A percentile compares a stretch with the other conserved stretches of the same genome.
phyloP scores from a whole-genome alignment of 2,888 invertebrate species.

The Scelioninae gen. 2 region DNA sequence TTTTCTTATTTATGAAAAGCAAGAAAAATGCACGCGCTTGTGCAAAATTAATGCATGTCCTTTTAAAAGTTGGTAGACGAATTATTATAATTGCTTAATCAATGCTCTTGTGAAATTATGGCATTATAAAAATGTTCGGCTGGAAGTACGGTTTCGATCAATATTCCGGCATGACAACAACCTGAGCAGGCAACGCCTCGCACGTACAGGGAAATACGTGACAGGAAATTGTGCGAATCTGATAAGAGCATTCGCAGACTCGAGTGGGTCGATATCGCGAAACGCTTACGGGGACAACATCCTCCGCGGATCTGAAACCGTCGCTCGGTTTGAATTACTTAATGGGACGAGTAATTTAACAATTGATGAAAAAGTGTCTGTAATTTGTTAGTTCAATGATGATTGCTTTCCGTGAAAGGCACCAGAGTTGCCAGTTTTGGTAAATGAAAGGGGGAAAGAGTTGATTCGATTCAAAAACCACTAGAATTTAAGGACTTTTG shows the following conservation, averaged over 20 bases:
- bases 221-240: slow-evolving; percentile 53
- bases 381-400: slow-evolving; percentile 47
- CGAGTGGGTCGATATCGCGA: slow-evolving; percentile 58
- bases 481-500: too few species aligned
- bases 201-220: slow-evolving; percentile 42
- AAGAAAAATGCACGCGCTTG: too few species aligned
- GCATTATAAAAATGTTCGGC: neutral
- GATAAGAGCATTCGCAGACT: slow-evolving; percentile 29
- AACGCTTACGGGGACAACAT: slow-evolving; percentile 45
- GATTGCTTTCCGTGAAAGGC: slow-evolving; percentile 1
- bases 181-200: slow-evolving; percentile 26
- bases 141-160: slow-evolving; percentile 14
- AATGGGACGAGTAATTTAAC: slow-evolving; percentile 63
- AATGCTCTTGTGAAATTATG: neutral
- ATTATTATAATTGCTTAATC: slow-evolving; percentile 8
- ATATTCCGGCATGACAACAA: slow-evolving; percentile 34
- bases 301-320: slow-evolving; percentile 46
- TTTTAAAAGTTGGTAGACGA: neutral
- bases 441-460: neutral
- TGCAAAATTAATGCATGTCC: too few species aligned
- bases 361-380: slow-evolving; percentile 64
- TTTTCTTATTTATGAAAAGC: too few species aligned
- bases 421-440: neutral
- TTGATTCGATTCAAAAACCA: neutral
- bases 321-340: slow-evolving; percentile 60